Evolutionary conservation across 2,888 invertebrate species (phyloP), one percentile per base, ranked within the genome.

Genomic region (Trypoxylon attenuatum): DNA sequence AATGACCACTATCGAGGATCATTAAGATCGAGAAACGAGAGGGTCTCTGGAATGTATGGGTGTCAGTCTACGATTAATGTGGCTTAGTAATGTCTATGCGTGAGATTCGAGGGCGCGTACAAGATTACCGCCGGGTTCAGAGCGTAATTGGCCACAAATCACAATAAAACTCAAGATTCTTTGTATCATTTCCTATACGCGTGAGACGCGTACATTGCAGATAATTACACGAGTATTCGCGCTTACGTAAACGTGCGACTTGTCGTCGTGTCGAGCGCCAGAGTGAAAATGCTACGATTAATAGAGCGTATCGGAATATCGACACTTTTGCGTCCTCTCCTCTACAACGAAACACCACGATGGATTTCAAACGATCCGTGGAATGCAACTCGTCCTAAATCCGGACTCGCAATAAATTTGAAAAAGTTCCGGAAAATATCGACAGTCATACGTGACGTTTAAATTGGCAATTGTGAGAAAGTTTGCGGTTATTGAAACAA

Each of bases 1-100:
- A 49, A 67, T 68, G 52, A 45, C 45, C 50, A 50, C 33, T 49
- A 67, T 65, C 53, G 46, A 19, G 49, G 33, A 61, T 68, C 33
- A 50, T 68, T 68, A 58, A 51, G 50, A 29, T 43, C n/a, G 8
- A 39, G 18, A 5, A 18, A 29, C 15, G 33, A 47, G 8, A 15
- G 38, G 50, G 61, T 47, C 38, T 33, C 52, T 57, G 23, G 23
- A 25, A 27, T 46, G 16, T 33, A n/a, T n/a, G n/a, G 43, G 59
- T 13, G 33, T 13, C 33, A 13, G 33, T 10, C 8, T 10, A 33
- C 41, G 41, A 45, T 22, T 23, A 39, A 13, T 15, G 21, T 23
- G 16, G 10, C 27, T 25, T 54, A 10, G 5, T 27, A 27, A 10
- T 27, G 45, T n/a, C 15, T 6, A 45, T 13, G n/a, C 49, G 61